Percentiles rank a stretch among this genome's conserved stretches.
phyloP scores from a whole-genome alignment of 2,797 vertebrate species.

The Myiothlypis coronata region DNA sequence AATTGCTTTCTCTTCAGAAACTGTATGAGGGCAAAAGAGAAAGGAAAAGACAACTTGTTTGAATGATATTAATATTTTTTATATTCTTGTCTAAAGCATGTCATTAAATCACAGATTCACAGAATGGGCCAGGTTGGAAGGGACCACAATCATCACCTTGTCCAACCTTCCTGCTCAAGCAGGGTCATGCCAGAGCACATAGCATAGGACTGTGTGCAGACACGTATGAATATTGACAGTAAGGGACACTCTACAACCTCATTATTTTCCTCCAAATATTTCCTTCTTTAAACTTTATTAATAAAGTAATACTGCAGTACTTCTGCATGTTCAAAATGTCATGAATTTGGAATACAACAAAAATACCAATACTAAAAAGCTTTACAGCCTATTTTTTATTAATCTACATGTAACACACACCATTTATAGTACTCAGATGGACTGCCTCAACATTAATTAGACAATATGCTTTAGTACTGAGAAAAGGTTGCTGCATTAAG shows the following conservation, averaged over 20 bases:
- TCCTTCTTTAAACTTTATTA: background rate
- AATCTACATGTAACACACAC: fast-evolving
- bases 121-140: background rate
- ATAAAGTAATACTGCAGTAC: background rate
- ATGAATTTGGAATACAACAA: background rate
- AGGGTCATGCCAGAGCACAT: background rate
- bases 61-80: background rate
- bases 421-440: too few relatives aligned
- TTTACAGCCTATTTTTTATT: background rate
- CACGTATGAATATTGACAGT: too few relatives aligned
- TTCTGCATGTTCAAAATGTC: background rate
- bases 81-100: background rate
- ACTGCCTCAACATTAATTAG: background rate
- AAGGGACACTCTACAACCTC: background rate
- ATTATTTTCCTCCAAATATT: background rate
- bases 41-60: background rate
- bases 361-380: background rate
- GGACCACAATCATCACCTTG: too few relatives aligned
- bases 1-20: background rate
- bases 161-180: background rate
- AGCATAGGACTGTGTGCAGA: background rate
- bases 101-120: background rate
- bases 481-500: background rate
- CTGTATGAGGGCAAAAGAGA: background rate
- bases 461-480: background rate